These are phyloP conservation scores for Enteromius radiatus DNA, from an alignment of 2,797 vertebrate species.

Conservation along the genomic window DNA sequence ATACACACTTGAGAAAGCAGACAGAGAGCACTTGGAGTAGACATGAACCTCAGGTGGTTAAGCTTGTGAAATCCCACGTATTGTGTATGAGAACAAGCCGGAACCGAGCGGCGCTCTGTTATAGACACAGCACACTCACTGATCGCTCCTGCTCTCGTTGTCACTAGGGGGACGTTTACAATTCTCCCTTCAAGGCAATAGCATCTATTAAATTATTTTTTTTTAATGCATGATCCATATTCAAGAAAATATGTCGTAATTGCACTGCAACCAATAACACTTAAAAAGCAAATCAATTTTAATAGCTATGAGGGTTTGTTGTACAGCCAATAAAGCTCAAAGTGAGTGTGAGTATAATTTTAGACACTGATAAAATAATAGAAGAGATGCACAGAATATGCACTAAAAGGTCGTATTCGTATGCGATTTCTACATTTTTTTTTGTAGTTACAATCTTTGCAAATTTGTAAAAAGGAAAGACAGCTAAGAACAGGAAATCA, in stretches of 20 bases:
- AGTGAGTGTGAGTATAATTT: neutral
- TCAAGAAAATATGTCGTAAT: neutral
- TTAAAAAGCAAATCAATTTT: neutral
- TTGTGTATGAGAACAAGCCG: slow-evolving; percentile 25
- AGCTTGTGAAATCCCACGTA: slow-evolving; percentile 51
- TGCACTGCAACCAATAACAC: neutral
- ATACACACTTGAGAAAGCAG: slow-evolving; percentile 30
- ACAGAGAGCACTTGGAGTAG: slow-evolving; percentile 41
- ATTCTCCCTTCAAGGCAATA: neutral
- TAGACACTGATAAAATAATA: neutral
- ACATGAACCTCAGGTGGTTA: slow-evolving; percentile 43
- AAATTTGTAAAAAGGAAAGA: too few species aligned
- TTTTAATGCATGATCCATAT: neutral
- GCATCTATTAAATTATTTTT: neutral
- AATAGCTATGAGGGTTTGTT: neutral
- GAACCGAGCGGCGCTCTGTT: slow-evolving; percentile 4
- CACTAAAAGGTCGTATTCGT: neutral
- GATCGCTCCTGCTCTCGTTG: neutral
- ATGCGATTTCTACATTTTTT: too few species aligned
- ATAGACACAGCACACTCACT: neutral
- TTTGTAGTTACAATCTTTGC: too few species aligned
- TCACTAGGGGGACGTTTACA: neutral
- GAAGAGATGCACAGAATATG: neutral
- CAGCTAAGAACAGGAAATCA: neutral
- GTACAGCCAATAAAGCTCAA: neutral